Base-by-base conservation (phyloP, 2,888 invertebrate species). In the Diogma glabrata region DNA sequence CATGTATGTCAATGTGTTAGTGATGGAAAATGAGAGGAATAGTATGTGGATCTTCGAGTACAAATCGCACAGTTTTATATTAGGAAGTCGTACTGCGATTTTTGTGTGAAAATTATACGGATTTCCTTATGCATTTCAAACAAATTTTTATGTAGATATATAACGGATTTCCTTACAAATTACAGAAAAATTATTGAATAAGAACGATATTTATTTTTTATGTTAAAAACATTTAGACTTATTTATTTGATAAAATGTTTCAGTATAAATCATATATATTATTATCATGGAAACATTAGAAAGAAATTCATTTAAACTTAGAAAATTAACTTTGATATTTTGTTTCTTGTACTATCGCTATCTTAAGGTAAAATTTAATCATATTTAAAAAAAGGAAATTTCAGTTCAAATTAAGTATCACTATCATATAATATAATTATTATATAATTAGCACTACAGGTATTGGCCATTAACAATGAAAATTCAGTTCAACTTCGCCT, bases 391-490 rank as follows among this genome's bases (percentile, higher is more conserved):
- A 33, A 33, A 33, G 33, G 33, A 33, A 33, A 33, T 33, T 7
- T 7, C 33, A 33, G 33, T 33, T 14, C 12, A 33, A 33, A 33
- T 33, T 7, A 33, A 33, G 14, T 33, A 33, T 33, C 12, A 12
- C 12, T 33, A 33, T 33, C 7, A 33, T 33, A 33, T 33, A 33
- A 7, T 33, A 33, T 33, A 33, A 33, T 33, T 33, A 33, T 33
- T 33, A 33, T 33, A 33, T 33, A 33, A 33, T 33, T 33, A 33
- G 33, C 33, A 33, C 33, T 33, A 33, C 33, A 33, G 33, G 33
- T 33, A 33, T 33, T 33, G 33, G 33, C 12, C 33, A 33, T 33
- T 33, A 33, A 33, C 33, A 33, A 33, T 33, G 14, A 33, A 33
- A 33, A 33, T 33, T 33, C 33, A 33, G 33, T 33, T 33, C 33